Conservation (phyloP, 2,888 invertebrate species). For the Tyria jacobaeae region DNA sequence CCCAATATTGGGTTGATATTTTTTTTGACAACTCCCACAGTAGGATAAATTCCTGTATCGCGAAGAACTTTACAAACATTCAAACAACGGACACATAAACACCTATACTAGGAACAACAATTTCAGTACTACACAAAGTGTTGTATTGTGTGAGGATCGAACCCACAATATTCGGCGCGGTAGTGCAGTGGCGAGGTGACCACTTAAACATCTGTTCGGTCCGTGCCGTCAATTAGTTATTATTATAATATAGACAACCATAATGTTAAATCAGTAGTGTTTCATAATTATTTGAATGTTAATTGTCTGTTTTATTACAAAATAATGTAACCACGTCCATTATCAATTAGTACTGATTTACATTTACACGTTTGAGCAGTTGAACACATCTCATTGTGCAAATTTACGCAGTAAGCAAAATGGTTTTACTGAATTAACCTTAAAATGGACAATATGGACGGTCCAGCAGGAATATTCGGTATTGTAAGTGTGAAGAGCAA, state of each 20-base stretch:
- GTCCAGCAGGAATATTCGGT: slow-evolving; percentile 35
- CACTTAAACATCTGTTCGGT: too few species aligned
- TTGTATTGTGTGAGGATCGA: too few species aligned
- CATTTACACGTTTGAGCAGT: slow-evolving; percentile 35
- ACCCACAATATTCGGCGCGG: too few species aligned
- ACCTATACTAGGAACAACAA: too few species aligned
- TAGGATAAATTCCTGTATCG: too few species aligned
- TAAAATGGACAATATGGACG: slow-evolving; percentile 50
- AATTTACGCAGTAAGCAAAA: slow-evolving; percentile 36
- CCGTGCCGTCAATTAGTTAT: too few species aligned
- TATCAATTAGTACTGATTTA: slow-evolving; percentile 4
- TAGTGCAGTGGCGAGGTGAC: too few species aligned
- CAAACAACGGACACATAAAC: too few species aligned
- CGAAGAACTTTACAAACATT: too few species aligned
- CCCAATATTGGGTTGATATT: too few species aligned
- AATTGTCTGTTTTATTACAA: slow-evolving; percentile 2
- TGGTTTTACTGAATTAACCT: slow-evolving; percentile 49
- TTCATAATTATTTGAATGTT: not conserved
- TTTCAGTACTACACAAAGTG: too few species aligned
- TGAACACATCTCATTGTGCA: slow-evolving; percentile 37
- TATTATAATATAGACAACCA: not conserved
- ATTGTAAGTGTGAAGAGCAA: slow-evolving; percentile 11
- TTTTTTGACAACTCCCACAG: too few species aligned
- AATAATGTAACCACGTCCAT: not conserved
- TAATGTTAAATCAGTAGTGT: not conserved